phyloP scores from a whole-genome alignment of 2,888 invertebrate species.

The Andrena marginata region DNA sequence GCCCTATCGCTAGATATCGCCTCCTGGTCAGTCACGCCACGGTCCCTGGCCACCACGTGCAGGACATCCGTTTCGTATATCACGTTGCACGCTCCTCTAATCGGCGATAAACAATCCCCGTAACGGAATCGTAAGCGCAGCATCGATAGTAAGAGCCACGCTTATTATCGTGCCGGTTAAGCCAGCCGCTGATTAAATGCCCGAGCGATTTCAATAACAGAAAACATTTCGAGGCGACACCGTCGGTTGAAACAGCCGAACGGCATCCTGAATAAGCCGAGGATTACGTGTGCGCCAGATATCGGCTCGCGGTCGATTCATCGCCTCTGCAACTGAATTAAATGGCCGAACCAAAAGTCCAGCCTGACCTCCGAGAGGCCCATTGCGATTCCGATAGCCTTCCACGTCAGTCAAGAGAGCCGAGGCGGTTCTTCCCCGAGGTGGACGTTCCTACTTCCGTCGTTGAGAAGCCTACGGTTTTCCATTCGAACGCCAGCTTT shows the following conservation, averaged over 20 bases:
- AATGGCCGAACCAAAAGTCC: slow-evolving; percentile 21
- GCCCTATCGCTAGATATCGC: too few species aligned
- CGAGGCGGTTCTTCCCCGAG: neutral
- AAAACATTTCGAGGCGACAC: slow-evolving; percentile 65
- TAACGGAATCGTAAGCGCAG: slow-evolving; percentile 10
- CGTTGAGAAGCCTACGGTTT: neutral
- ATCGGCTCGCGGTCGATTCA: slow-evolving; percentile 63
- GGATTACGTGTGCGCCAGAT: slow-evolving; percentile 59
- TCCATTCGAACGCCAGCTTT: too few species aligned
- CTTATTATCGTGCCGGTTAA: slow-evolving; percentile 20
- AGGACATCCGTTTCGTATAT: neutral
- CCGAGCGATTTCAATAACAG: slow-evolving; percentile 68
- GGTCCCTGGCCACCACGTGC: neutral
- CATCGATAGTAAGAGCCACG: neutral
- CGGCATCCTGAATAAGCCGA: slow-evolving; percentile 59
- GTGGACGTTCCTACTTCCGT: neutral
- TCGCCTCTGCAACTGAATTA: slow-evolving; percentile 46
- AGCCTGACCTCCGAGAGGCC: neutral
- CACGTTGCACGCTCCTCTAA: slow-evolving; percentile 15
- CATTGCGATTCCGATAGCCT: slow-evolving; percentile 17
- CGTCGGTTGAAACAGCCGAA: slow-evolving; percentile 61
- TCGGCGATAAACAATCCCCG: slow-evolving; percentile 18
- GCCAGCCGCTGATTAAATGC: slow-evolving; percentile 61
- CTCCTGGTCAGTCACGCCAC: neutral
- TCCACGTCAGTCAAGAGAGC: neutral